Conservation (phyloP, 2,797 vertebrate genomes). For the Liparis tanakae region DNA sequence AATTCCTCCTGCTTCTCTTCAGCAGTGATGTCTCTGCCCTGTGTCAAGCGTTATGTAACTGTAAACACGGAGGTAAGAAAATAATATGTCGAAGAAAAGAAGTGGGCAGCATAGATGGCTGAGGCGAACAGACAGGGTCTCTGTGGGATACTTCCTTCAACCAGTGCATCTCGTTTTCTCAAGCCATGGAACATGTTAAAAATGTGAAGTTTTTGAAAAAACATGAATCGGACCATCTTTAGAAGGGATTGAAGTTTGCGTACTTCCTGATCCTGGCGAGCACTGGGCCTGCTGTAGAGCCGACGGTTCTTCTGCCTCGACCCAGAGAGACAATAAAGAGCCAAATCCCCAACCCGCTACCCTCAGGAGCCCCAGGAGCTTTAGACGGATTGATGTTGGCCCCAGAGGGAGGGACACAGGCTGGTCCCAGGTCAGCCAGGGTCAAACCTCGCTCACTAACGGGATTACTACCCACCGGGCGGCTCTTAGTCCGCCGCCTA, state of each 20-base stretch:
- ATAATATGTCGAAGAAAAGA: background rate
- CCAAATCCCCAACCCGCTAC: conserved; percentile 31
- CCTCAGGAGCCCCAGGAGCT: conserved; percentile 38
- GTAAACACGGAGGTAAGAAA: background rate
- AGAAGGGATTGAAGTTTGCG: conserved; percentile 1
- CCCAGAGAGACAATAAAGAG: conserved; percentile 60
- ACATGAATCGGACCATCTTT: conserved; percentile 11
- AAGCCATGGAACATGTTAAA: background rate
- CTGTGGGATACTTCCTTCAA: background rate
- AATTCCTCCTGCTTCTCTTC: background rate
- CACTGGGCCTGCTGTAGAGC: conserved; percentile 25
- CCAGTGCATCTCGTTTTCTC: background rate
- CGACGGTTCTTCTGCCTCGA: conserved; percentile 21
- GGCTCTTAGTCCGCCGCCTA: conserved; percentile 40
- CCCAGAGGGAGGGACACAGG: conserved; percentile 52
- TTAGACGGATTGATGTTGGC: conserved; percentile 57
- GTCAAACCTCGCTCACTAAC: conserved; percentile 51
- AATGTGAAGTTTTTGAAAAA: background rate
- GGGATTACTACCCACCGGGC: conserved; percentile 40
- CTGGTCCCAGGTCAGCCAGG: conserved; percentile 65
- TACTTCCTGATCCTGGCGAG: background rate
- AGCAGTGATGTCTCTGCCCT: background rate
- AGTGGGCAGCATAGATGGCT: background rate
- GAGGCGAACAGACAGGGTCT: background rate
- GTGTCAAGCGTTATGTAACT: background rate